A percentile compares a stretch with the other conserved stretches of the same genome.
Conservation (phyloP, 2,888 invertebrate genomes). For the Sarcophaga subvicina region DNA sequence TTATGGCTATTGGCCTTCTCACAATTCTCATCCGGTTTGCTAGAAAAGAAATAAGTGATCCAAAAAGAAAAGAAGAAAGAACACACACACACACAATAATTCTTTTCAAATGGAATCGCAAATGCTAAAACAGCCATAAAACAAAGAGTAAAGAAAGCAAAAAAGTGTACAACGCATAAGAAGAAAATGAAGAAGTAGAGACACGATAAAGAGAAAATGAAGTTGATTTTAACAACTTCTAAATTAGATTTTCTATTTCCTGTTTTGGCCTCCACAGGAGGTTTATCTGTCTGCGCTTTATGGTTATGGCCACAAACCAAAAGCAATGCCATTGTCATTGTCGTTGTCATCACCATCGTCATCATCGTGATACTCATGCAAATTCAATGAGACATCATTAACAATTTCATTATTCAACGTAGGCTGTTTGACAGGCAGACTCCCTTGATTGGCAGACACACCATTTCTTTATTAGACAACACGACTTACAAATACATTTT, state of each 20-base stretch:
- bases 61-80: not conserved
- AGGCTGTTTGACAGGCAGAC: not conserved
- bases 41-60: not conserved
- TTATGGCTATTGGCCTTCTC: not conserved
- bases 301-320: not conserved
- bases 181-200: not conserved
- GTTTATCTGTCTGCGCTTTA: not conserved
- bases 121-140: not conserved
- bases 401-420: constrained; percentile 39
- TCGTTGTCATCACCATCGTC: constrained; percentile 5
- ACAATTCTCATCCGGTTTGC: no score
- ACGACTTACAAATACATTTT: no score
- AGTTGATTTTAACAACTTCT: constrained; percentile 19
- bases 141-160: not conserved
- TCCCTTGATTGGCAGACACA: not conserved
- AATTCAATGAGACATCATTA: constrained; percentile 63
- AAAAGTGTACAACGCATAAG: not conserved
- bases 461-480: no score
- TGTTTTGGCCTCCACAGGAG: not conserved
- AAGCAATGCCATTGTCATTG: constrained; percentile 1
- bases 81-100: not conserved
- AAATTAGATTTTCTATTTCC: constrained; percentile 42
- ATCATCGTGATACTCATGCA: constrained; percentile 36
- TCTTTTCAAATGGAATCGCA: not conserved
- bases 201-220: not conserved